Conservation (phyloP, 2,888 invertebrate genomes). For the Diaperis boleti region DNA sequence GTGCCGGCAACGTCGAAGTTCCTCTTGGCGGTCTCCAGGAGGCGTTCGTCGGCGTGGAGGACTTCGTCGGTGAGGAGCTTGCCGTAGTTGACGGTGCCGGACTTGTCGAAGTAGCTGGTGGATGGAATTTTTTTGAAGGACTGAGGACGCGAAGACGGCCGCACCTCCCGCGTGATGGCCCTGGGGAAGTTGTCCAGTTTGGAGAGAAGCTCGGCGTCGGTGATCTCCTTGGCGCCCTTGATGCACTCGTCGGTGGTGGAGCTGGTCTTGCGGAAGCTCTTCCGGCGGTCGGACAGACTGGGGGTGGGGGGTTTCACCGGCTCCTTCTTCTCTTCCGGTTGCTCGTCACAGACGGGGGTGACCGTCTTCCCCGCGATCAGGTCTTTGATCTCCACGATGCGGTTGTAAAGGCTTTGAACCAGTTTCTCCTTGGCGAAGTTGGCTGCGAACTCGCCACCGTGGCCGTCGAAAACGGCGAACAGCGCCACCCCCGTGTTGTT, state of each 20-base stretch:
- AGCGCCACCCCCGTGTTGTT: constrained; percentile 87
- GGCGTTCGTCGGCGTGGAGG: constrained; percentile 82
- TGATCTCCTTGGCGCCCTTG: constrained; percentile 69
- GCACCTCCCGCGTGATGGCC: constrained; percentile 73
- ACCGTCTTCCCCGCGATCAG: constrained; percentile 72
- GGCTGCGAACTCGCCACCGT: constrained; percentile 95
- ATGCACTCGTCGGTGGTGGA: constrained; percentile 69
- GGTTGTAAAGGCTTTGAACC: constrained; percentile 82
- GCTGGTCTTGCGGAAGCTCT: constrained; percentile 76
- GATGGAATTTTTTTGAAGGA: constrained; percentile 68
- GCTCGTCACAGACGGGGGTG: constrained; percentile 58
- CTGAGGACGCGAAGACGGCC: constrained; percentile 67
- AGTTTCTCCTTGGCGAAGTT: constrained; percentile 92
- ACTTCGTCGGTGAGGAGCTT: constrained; percentile 89
- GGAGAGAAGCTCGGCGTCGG: constrained; percentile 76
- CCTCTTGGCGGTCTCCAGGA: constrained; percentile 87
- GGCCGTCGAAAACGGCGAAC: constrained; percentile 95
- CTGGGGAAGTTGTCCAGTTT: constrained; percentile 72
- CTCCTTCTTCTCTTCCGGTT: constrained; percentile 66
- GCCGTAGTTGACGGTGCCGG: constrained; percentile 83
- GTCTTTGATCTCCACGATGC: constrained; percentile 80
- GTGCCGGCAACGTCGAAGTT: constrained; percentile 85
- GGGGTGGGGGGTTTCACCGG: constrained; percentile 62
- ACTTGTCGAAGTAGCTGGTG: constrained; percentile 77
- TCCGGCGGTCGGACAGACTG: constrained; percentile 69